These are phyloP conservation scores for Chloromyia formosa DNA, from an alignment of 2,888 invertebrate genomes.

Conservation along the genomic window DNA sequence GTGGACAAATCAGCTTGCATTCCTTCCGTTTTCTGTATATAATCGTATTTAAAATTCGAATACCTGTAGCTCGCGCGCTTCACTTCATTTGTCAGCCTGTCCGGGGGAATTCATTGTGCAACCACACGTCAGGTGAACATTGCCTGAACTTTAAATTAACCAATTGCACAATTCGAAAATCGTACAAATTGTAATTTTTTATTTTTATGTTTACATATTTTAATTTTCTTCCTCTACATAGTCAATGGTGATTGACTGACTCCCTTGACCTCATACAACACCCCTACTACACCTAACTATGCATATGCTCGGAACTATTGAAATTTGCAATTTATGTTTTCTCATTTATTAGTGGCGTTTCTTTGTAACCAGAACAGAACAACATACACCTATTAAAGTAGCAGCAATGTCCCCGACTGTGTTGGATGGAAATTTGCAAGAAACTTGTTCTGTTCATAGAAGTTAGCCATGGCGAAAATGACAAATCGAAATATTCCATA, in stretches of 20 bases:
- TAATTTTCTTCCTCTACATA: background rate
- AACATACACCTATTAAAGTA: too few relatives aligned
- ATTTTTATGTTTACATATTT: background rate
- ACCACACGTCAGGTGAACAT: constrained; percentile 40
- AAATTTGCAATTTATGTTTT: constrained; percentile 37
- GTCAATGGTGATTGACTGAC: constrained; percentile 20
- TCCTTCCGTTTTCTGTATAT: too few relatives aligned
- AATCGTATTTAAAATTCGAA: too few relatives aligned
- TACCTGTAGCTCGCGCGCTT: background rate
- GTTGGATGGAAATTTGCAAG: too few relatives aligned
- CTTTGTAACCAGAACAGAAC: too few relatives aligned
- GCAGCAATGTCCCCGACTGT: too few relatives aligned
- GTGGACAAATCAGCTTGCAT: too few relatives aligned
- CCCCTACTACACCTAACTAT: constrained; percentile 16
- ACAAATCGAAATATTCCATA: too few relatives aligned
- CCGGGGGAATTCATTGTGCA: constrained; percentile 23
- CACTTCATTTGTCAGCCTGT: too few relatives aligned
- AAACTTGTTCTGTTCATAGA: too few relatives aligned
- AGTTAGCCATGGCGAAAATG: too few relatives aligned
- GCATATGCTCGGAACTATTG: constrained; percentile 16
- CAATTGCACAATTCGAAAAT: constrained; percentile 39
- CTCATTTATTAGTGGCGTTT: constrained; percentile 36
- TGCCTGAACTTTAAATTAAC: constrained; percentile 35
- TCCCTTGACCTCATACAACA: constrained; percentile 24
- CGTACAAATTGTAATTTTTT: constrained; percentile 33